phyloP scores from a whole-genome alignment of 1,140 invertebrate genomes.

The Onthophagus taurus region DNA sequence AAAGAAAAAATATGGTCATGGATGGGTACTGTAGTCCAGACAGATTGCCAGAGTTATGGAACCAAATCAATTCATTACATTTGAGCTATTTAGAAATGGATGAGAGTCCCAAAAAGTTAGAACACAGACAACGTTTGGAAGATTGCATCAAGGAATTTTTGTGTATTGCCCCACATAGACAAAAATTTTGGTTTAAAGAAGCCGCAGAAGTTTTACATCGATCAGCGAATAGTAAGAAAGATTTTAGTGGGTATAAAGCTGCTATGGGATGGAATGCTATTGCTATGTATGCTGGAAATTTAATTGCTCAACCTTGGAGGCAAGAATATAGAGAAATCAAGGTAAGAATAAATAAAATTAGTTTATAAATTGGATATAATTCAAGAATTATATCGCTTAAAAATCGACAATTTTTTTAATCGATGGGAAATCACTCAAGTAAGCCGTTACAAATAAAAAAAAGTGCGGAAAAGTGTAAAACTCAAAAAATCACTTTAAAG shows the following conservation, averaged over 20 bases:
- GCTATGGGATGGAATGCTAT: constrained; percentile 73
- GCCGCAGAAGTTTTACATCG: constrained; percentile 63
- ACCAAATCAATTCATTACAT: constrained; percentile 58
- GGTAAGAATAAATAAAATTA: too few species aligned
- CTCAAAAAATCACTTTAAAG: too few species aligned
- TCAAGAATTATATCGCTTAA: too few species aligned
- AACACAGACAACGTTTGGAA: constrained; percentile 63
- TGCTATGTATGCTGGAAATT: constrained; percentile 74
- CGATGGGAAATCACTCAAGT: too few species aligned
- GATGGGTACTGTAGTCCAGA: constrained; percentile 38
- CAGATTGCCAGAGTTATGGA: constrained; percentile 51
- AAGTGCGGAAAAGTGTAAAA: too few species aligned
- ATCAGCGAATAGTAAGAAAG: constrained; percentile 54
- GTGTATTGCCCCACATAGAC: constrained; percentile 64
- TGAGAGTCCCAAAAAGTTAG: constrained; percentile 62
- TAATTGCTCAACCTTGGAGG: constrained; percentile 78
- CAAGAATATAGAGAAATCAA: constrained; percentile 73
- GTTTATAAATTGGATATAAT: too few species aligned
- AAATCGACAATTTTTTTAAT: too few species aligned
- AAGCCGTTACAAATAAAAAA: too few species aligned
- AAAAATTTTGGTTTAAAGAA: constrained; percentile 66
- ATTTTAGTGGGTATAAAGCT: constrained; percentile 72
- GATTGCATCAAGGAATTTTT: constrained; percentile 68
- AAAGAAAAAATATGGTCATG: constrained; percentile 31
- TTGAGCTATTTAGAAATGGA: constrained; percentile 67